phyloP scores from a whole-genome alignment of 64 coral and sea anemone species.

The Trachythela sp. region DNA sequence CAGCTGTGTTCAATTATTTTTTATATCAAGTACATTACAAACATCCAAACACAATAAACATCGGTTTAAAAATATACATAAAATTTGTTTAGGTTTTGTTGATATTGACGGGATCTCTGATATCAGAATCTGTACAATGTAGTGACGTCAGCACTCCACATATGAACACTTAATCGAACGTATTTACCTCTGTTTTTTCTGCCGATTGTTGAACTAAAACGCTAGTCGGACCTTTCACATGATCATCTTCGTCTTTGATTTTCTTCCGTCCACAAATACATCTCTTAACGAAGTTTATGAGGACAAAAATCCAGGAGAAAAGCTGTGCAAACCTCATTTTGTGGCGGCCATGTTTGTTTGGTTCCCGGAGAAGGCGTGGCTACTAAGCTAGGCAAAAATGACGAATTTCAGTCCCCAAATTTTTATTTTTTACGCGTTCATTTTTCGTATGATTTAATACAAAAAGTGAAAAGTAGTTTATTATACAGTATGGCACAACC shows the following conservation, averaged over 20 bases:
- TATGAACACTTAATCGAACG: not conserved
- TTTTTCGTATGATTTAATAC: too few species aligned
- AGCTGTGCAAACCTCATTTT: not conserved
- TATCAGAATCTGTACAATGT: not conserved
- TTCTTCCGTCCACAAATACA: slow-evolving; percentile 4
- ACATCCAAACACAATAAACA: too few species aligned
- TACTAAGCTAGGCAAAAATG: not conserved
- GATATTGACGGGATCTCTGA: not conserved
- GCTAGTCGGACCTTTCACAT: not conserved
- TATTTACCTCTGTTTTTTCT: slow-evolving; percentile 1
- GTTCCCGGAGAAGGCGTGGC: not conserved
- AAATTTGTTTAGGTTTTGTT: too few species aligned
- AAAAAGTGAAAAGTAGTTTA: too few species aligned
- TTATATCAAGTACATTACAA: too few species aligned
- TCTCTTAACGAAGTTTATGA: not conserved
- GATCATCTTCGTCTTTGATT: not conserved
- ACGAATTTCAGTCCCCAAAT: not conserved
- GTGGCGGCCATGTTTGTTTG: not conserved
- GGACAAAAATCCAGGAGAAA: not conserved
- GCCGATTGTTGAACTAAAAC: not conserved
- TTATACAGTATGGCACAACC: too few species aligned
- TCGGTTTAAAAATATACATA: too few species aligned
- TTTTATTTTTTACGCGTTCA: too few species aligned
- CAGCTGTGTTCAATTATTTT: too few species aligned
- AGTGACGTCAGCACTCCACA: not conserved